These are phyloP conservation scores for Dermatemys mawii DNA, from an alignment of 2,113 vertebrate genomes.

Conservation along the genomic window DNA sequence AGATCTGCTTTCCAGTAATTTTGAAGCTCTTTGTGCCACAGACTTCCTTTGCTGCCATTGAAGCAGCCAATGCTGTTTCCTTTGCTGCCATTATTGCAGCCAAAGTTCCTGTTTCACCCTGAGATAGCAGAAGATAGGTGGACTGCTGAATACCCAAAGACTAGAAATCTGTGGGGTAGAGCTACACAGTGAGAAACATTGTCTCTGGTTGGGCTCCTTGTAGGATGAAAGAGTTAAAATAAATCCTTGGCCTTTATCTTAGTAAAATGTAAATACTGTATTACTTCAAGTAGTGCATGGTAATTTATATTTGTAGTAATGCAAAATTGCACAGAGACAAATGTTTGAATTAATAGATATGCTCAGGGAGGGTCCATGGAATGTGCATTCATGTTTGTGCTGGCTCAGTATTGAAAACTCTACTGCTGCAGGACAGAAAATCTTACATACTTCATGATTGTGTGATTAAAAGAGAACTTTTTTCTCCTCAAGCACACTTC, in stretches of 20 bases:
- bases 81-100: not conserved
- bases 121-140: not conserved
- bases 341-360: not conserved
- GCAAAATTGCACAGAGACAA: not conserved
- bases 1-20: not conserved
- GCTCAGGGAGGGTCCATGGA: not conserved
- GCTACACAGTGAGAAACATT: not conserved
- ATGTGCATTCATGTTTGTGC: not conserved
- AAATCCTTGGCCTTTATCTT: not conserved
- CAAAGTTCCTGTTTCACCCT: not conserved
- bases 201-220: not conserved
- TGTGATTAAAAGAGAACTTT: not conserved
- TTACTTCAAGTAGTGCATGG: not conserved
- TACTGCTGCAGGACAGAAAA: not conserved
- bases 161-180: not conserved
- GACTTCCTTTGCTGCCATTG: not conserved
- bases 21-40: not conserved
- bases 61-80: not conserved
- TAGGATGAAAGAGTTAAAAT: not conserved
- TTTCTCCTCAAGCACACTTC: not conserved
- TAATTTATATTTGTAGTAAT: not conserved
- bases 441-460: not conserved
- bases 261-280: not conserved
- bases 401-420: not conserved
- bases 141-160: not conserved